phyloP scores from a whole-genome alignment of 2,113 vertebrate genomes.

The Chlorodrepanis virens region DNA sequence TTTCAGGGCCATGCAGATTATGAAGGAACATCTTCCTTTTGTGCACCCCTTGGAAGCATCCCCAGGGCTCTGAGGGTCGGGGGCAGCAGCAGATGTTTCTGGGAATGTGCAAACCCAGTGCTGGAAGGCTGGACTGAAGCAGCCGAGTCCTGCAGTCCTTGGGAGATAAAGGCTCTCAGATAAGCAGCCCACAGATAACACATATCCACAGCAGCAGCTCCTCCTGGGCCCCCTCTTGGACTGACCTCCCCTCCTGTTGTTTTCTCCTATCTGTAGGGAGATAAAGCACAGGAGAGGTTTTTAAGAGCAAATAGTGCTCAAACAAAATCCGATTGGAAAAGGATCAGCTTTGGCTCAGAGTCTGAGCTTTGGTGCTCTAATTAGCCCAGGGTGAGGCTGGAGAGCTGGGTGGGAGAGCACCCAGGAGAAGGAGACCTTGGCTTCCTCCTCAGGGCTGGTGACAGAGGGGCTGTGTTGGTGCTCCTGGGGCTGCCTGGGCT shows the following conservation, averaged over 20 bases:
- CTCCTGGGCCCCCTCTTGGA: background rate
- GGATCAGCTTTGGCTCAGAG: slow-evolving; percentile 41
- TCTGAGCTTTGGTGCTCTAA: slow-evolving; percentile 31
- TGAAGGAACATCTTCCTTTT: background rate
- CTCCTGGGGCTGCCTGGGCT: background rate
- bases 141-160: background rate
- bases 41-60: background rate
- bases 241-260: slow-evolving; percentile 12
- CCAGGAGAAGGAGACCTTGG: background rate
- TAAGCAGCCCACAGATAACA: background rate
- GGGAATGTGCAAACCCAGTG: background rate
- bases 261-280: background rate
- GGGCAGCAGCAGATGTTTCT: background rate
- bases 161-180: background rate
- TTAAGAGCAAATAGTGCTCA: slow-evolving; percentile 31
- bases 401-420: background rate
- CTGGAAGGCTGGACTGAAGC: background rate
- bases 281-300: slow-evolving; percentile 40
- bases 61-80: rapidly evolving
- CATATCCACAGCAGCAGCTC: background rate
- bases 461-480: background rate
- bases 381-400: slow-evolving; percentile 11
- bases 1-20: background rate
- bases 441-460: background rate
- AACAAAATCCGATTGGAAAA: slow-evolving; percentile 50